Percentiles rank a stretch among this genome's conserved stretches.
Evolutionary conservation across 2,113 vertebrate species (phyloP).

Genomic region (Callospermophilus lateralis): DNA sequence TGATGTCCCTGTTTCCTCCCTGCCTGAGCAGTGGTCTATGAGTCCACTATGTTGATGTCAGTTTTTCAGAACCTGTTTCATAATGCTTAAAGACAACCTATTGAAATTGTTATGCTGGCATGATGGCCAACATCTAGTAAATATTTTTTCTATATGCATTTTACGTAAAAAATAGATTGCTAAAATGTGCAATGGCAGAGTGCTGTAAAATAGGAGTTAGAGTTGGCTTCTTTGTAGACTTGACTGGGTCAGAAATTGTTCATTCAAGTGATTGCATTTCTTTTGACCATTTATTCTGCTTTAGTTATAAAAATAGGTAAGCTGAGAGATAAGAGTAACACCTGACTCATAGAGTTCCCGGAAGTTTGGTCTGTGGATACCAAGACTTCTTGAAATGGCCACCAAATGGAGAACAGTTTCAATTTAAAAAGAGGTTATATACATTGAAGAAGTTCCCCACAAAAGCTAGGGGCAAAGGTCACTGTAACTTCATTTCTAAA

Average conservation of each 20-base stretch:
- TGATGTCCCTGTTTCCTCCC: neutral
- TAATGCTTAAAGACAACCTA: neutral
- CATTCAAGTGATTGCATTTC: neutral
- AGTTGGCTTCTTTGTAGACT: neutral
- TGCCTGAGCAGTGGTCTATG: accelerated
- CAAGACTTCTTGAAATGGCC: neutral
- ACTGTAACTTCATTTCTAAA: constrained; percentile 39
- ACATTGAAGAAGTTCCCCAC: neutral
- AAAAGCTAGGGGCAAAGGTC: constrained; percentile 9
- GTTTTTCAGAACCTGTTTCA: neutral
- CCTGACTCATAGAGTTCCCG: neutral
- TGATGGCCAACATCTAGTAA: neutral
- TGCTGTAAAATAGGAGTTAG: neutral
- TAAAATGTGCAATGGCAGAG: neutral
- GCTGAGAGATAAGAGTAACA: neutral
- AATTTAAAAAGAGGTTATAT: neutral
- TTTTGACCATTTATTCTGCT: neutral
- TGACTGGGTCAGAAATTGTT: neutral
- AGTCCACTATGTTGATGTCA: neutral
- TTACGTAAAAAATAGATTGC: neutral
- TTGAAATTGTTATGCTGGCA: neutral
- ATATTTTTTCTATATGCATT: neutral
- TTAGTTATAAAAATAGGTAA: neutral
- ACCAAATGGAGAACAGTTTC: neutral
- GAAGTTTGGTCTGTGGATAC: neutral